Evolutionary conservation across 2,888 invertebrate species (phyloP).

Genomic region (Eupelmus urozonus): DNA sequence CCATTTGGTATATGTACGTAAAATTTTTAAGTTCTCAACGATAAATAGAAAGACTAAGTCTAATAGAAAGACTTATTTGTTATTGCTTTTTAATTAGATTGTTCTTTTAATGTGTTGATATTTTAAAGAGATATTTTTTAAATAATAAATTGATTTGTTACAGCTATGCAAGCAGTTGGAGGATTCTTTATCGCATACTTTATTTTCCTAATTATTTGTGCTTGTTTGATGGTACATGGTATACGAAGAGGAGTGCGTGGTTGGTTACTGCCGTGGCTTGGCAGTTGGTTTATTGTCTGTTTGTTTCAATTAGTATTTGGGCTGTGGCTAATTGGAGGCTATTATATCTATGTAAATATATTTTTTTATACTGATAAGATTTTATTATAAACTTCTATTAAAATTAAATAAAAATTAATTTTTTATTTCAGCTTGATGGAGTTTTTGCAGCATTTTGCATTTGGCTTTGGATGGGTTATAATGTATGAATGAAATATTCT

Average conservation of each 20-base stretch:
- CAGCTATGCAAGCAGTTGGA: slow-evolving; percentile 87
- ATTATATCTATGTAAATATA: slow-evolving; percentile 92
- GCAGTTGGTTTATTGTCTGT: slow-evolving; percentile 83
- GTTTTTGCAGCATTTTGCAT: slow-evolving; percentile 87
- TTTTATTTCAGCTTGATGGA: slow-evolving; percentile 83
- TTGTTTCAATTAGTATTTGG: slow-evolving; percentile 89
- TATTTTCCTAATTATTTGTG: slow-evolving; percentile 79
- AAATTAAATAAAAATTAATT: neutral
- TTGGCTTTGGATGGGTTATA: slow-evolving; percentile 91
- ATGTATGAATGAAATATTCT: slow-evolving; percentile 81
- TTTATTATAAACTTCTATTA: no score
- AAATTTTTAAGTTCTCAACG: no score
- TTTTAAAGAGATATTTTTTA: no score
- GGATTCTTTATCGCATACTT: slow-evolving; percentile 82
- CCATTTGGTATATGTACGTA: no score
- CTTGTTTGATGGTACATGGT: slow-evolving; percentile 82
- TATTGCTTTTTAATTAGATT: no score
- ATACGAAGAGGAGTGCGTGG: slow-evolving; percentile 86
- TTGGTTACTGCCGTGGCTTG: slow-evolving; percentile 89
- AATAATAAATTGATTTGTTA: no score
- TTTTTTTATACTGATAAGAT: no score
- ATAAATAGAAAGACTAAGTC: no score
- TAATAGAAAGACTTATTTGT: no score
- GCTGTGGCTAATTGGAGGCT: slow-evolving; percentile 91
- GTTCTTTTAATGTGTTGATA: no score